Base-by-base conservation (phyloP, 1,140 invertebrate species). In the Cepaea nemoralis region DNA sequence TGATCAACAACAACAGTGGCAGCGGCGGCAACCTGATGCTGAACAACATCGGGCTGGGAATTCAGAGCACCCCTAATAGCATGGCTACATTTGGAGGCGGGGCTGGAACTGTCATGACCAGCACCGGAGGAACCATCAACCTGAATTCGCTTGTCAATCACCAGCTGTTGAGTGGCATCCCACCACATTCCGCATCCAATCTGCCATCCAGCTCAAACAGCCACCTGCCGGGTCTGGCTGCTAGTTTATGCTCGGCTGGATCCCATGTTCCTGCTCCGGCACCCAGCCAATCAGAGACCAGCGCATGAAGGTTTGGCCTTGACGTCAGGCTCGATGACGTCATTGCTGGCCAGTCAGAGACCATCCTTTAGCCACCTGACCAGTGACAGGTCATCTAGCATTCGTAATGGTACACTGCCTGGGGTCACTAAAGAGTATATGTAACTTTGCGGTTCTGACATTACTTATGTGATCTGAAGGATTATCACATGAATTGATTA, bases 291-390 rank as follows among this genome's bases (percentile, higher is more conserved):
- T 80, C 67, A 35, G 78, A 80, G 48, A 80, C 67, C 31, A 71
- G 67, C 16, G 78, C 78, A 73, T 80, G 78, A 80, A 80, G 78
- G 78, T 73, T 80, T 40, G 78, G 78, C 78, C 78, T 39, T 80
- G 78, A 63, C 63, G 77, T 78, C 77, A 27, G 5, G 77, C 77
- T 78, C 77, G 77, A 59, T n/a, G 77, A 78, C 37, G 77, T 78
- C 77, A 78, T 78, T 31, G 77, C 77, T 78, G 77, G 77, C 77
- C 77, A 78, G 48, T 78, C 77, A 78, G 77, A 78, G 77, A 78
- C 77, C 35, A 78, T 78, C 66, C 77, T 78, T 78, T 78, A 66
- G 70, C 70, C 77, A 75, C 39, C 6, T 27, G 73, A 45, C 39
- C 22, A 19, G 2, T 31, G 59, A 63, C n/a, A 63, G 27, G 59